Conservation (phyloP, 2,797 vertebrate genomes). For the Antrozous pallidus region DNA sequence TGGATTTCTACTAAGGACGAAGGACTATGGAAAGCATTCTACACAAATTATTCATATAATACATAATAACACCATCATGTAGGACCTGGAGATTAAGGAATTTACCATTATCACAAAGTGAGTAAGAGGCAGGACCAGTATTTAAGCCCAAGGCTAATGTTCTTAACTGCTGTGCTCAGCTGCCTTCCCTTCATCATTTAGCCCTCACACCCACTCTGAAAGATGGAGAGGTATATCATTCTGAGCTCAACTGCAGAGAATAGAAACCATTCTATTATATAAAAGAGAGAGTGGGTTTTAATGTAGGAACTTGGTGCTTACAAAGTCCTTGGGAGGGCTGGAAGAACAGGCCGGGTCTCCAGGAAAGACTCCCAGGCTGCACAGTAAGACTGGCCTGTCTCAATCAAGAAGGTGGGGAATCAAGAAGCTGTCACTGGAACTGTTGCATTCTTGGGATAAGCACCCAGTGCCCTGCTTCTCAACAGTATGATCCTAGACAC, state of each 20-base stretch:
- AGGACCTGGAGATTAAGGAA: slow-evolving; percentile 46
- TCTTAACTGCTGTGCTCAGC: slow-evolving; percentile 32
- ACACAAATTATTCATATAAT: slow-evolving; percentile 26
- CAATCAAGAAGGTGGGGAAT: neutral
- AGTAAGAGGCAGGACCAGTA: neutral
- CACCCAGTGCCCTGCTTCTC: neutral
- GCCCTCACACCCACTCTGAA: neutral
- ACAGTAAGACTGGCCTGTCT: neutral
- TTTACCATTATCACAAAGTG: neutral
- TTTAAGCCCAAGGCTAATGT: slow-evolving; percentile 44
- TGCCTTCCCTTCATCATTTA: neutral
- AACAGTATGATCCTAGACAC: neutral
- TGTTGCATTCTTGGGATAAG: neutral
- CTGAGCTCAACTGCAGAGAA: slow-evolving; percentile 29
- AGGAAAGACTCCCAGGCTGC: neutral
- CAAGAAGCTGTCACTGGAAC: neutral
- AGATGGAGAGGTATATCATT: neutral
- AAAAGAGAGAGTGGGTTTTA: neutral
- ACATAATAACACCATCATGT: neutral
- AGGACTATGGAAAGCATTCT: slow-evolving; percentile 1
- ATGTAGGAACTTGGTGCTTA: neutral
- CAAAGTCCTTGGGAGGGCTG: neutral
- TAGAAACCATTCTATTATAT: slow-evolving; percentile 22
- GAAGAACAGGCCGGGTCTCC: neutral
- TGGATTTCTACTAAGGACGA: neutral